Evolutionary conservation across 2,888 invertebrate genomes (phyloP), one percentile per base, ranked within the genome.

Genomic region (Unio delphinus): DNA sequence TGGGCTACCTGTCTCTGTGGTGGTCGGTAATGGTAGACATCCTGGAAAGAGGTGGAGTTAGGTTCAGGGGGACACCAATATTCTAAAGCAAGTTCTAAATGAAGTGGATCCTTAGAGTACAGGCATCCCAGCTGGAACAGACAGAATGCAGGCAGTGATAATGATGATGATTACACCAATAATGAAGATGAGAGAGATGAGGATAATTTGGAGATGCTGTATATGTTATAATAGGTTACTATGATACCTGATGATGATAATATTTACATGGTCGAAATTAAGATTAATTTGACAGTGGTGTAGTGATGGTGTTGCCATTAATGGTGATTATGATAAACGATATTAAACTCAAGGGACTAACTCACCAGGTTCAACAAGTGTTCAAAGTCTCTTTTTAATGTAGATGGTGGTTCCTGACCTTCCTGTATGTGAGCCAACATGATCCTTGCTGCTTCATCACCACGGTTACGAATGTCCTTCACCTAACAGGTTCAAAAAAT

Each of bases 391-490:
- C 77, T 59, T 58, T 70, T 65, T 26, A 77, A 67, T 5, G 23
- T 63, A 20, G 62, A 58, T 94, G 93, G 92, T 4, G 95, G 93
- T 69, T 94, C 93, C 23, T 96, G 90, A 0, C 95, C 95, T 87
- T 95, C 95, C 74, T 94, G 86, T 60, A 87, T 75, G 76, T 90
- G 88, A 20, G 87, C 86, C 72, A 85, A 70, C 20, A 88, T 82
- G 57, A 88, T 86, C 34, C 88, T 74, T n/a, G 88, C 86, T 26
- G 86, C 94, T 90, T 98, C 98, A 90, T 98, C 97, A 0, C 96
- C 97, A 81, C 95, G 92, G 83, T 94, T 94, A 64, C 95, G 92
- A 73, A 96, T 90, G 87, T 95, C 95, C 82, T 95, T 95, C 0
- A 95, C 87, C 77, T 77, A 18, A 8, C 87, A 67, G 45, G 18